A percentile compares a stretch with the other conserved stretches of the same genome.
Conservation (phyloP, 2,797 vertebrate species). For the Centropyge bicolor region DNA sequence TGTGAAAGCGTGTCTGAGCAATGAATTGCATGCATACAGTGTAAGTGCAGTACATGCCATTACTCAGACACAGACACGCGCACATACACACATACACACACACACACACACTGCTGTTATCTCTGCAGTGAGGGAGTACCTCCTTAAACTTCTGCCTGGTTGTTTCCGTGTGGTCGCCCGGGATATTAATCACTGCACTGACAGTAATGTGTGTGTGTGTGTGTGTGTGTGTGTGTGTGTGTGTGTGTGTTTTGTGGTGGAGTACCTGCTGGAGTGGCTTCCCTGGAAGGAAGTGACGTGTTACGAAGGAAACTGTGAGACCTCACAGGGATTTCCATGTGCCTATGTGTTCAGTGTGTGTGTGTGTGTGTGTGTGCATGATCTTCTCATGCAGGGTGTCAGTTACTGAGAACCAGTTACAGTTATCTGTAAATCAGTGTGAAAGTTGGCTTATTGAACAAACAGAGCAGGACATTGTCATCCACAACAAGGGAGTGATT, state of each 20-base stretch:
- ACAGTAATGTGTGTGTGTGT: not conserved
- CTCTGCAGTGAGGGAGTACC: conserved; percentile 49
- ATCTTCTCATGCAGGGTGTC: conserved; percentile 27
- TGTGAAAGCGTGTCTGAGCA: conserved; percentile 17
- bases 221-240: conserved; percentile 16
- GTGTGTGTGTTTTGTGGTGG: conserved; percentile 21
- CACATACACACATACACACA: conserved; percentile 12
- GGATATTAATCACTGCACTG: conserved; percentile 47
- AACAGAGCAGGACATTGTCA: conserved; percentile 33
- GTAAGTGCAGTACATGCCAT: not conserved
- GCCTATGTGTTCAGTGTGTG: not conserved
- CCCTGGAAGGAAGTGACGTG: conserved; percentile 52
- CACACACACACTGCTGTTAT: conserved; percentile 50
- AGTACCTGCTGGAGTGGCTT: conserved; percentile 49
- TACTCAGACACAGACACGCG: not conserved
- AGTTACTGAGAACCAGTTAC: conserved; percentile 40
- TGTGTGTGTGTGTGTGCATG: conserved; percentile 1
- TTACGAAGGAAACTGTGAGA: conserved; percentile 39
- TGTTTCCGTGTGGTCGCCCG: conserved; percentile 50
- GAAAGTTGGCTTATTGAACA: conserved; percentile 27
- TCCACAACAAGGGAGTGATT: not conserved
- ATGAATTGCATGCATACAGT: conserved; percentile 4
- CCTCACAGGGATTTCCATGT: conserved; percentile 43
- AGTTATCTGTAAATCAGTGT: conserved; percentile 51
- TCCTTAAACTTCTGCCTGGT: conserved; percentile 36